These are phyloP conservation scores for Tachina grossa DNA, from an alignment of 2,888 invertebrate species.

Conservation along the genomic window DNA sequence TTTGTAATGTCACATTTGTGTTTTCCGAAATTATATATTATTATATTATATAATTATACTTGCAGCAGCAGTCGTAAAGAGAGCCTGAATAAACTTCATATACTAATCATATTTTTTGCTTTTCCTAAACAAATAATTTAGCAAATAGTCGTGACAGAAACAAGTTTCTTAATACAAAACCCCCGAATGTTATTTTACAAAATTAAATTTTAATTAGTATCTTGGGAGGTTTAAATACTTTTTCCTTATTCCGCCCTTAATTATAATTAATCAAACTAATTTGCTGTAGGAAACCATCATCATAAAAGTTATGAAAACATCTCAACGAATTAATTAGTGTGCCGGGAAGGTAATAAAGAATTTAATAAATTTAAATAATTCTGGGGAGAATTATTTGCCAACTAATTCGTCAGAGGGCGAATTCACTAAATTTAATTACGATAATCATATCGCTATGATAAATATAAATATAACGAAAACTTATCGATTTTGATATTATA, in stretches of 20 bases:
- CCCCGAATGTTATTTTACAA: neutral
- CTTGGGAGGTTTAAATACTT: conserved; percentile 26
- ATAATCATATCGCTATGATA: neutral
- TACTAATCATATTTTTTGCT: no score
- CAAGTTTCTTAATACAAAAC: conserved; percentile 4
- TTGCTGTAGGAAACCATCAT: neutral
- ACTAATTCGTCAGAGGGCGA: neutral
- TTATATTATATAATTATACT: no score
- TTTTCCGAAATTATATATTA: no score
- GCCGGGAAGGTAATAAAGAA: neutral
- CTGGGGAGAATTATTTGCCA: neutral
- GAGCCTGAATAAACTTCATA: no score
- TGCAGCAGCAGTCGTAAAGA: no score
- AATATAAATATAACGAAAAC: neutral
- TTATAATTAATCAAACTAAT: neutral
- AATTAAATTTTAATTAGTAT: conserved; percentile 37
- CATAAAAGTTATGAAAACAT: neutral
- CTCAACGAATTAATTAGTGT: neutral
- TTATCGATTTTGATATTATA: no score
- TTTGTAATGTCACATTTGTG: no score
- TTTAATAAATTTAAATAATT: neutral
- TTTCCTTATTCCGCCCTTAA: neutral
- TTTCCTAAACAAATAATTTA: neutral
- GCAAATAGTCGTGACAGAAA: neutral
- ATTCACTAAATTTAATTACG: no score